Base-by-base conservation (phyloP, 1,140 invertebrate species). In the Leptopilina boulardi region DNA sequence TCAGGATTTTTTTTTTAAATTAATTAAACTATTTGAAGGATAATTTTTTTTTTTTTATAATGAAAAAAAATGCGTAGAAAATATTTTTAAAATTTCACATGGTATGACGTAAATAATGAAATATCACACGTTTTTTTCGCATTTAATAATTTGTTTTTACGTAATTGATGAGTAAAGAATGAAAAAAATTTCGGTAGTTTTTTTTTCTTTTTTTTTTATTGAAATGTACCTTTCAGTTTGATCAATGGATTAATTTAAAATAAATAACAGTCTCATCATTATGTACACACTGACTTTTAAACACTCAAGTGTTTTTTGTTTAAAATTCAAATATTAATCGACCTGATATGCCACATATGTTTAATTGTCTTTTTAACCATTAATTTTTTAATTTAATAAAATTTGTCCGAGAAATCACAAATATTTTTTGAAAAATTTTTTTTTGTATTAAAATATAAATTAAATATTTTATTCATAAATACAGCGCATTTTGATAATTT, bases 201-300 rank as follows among this genome's bases (percentile, higher is more conserved):
- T 30, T 66, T 66, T 15, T 30, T 59, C 26, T n/a, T 66, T 15
- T 0, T 26, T 30, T 66, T 30, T 0, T 15, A 66, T 26, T 26
- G 9, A 26, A 23, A 66, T 66, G 23, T 66, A 26, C 26, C 59
- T 11, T n/a, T 42, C 6, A 71, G 47, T 71, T 51, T 74, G 26
- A 23, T 13, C 9, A 13, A 30, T 30, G 13, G 15, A 26, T 21
- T n/a, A n/a, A 59, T 21, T 71, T 73, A n/a, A 66, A 66, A 30
- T 66, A 30, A 66, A 66, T 66, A 66, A 51, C 56, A 59, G 70
- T 71, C 75, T 59, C 59, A 77, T 77, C 71, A 30, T 80, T 38
- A 80, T 77, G 18, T 77, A 80, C 78, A 80, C 18, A 72, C 70
- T 54, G 70, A 77, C 71, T 72, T 51, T 70, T 51, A 44, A 38